These are phyloP conservation scores for Eurytoma adleriae DNA, from an alignment of 2,888 invertebrate species.

Conservation along the genomic window DNA sequence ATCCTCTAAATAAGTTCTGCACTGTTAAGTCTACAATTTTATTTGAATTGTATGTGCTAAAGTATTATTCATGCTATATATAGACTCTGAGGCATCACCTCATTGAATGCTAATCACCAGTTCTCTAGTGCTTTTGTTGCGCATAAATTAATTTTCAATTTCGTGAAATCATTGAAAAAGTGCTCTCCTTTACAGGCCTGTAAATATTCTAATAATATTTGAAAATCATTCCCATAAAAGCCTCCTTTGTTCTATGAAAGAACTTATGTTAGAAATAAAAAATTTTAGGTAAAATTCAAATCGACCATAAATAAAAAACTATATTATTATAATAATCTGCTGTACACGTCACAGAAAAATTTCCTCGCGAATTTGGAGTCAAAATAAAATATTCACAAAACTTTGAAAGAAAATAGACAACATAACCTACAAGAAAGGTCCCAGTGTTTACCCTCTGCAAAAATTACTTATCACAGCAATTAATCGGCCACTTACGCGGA, in stretches of 20 bases:
- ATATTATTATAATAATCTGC: not conserved
- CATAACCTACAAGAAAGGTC: slow-evolving; percentile 40
- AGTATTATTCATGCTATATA: slow-evolving; percentile 46
- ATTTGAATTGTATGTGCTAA: slow-evolving; percentile 12
- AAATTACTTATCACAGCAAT: slow-evolving; percentile 7
- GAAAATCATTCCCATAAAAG: too few relatives aligned
- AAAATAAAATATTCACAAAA: not conserved
- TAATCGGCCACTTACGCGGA: slow-evolving; percentile 67
- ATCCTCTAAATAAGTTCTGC: not conserved
- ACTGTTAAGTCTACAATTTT: not conserved
- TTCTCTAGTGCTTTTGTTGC: slow-evolving; percentile 56
- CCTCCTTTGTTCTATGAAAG: too few relatives aligned
- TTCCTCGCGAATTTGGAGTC: not conserved
- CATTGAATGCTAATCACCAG: slow-evolving; percentile 68
- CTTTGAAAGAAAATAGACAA: not conserved
- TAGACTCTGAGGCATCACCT: slow-evolving; percentile 53
- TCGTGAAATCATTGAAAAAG: slow-evolving; percentile 62
- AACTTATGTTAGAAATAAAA: too few relatives aligned
- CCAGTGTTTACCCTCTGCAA: not conserved
- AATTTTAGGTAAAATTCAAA: not conserved
- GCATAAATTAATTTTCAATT: slow-evolving; percentile 66
- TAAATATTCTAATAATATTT: not conserved
- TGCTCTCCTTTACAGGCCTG: not conserved
- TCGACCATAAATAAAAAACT: not conserved
- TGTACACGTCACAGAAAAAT: too few relatives aligned